Conservation (phyloP, 2,113 vertebrate genomes). For the Peromyscus californicus region DNA sequence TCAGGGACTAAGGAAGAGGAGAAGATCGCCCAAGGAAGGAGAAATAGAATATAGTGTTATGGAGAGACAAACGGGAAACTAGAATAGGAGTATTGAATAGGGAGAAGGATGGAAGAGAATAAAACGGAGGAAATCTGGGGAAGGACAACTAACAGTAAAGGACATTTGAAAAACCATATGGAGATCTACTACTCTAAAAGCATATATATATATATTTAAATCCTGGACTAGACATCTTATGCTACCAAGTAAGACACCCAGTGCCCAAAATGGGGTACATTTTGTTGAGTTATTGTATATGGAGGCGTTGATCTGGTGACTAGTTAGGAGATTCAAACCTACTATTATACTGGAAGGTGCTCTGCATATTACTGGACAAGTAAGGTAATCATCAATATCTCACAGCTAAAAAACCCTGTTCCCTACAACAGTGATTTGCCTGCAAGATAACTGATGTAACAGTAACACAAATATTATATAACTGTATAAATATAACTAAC, state of each 20-base stretch:
- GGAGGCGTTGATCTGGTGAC: background rate
- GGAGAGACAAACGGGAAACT: background rate
- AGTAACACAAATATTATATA: background rate
- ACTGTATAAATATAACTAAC: background rate
- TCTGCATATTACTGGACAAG: too few relatives aligned
- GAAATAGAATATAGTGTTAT: background rate
- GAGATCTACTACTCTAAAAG: background rate
- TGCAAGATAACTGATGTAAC: background rate
- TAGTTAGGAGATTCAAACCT: background rate
- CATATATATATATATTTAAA: background rate
- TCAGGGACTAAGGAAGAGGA: background rate
- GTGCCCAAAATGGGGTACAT: background rate
- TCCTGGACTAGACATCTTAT: background rate
- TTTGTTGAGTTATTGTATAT: background rate
- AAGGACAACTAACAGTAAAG: background rate
- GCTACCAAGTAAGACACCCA: background rate
- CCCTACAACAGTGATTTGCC: background rate
- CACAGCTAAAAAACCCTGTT: background rate
- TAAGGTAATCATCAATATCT: background rate
- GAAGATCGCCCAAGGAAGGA: background rate
- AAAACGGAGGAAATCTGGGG: background rate
- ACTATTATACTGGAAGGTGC: background rate
- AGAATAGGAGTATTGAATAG: background rate
- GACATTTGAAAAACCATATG: background rate
- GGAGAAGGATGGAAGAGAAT: background rate